Evolutionary conservation across 2,888 invertebrate genomes (phyloP), one percentile per base, ranked within the genome.

Genomic region (Mythimna impura): DNA sequence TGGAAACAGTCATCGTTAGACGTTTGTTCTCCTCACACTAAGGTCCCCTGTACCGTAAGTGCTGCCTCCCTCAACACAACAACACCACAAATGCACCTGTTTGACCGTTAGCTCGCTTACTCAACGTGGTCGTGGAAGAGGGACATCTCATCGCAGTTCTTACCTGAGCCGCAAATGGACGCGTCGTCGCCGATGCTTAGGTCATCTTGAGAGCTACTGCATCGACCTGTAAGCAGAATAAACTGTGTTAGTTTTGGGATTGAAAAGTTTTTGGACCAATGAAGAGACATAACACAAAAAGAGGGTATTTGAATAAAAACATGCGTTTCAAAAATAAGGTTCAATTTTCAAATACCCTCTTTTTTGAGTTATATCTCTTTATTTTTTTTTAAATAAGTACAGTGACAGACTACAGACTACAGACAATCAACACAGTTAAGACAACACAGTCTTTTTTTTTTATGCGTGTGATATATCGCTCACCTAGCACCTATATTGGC

Each of bases 171-270:
- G 93, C 97, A 98, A 73, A 98, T 92, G 12, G 98, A 98, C 76
- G 97, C 97, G 87, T 97, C 97, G 87, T 98, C 98, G 25, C 95
- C 96, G 63, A 94, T 84, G 89, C 98, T 98, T 89, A 99, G 96
- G 94, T 98, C 98, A 92, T 99, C 99, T 89, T 98, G 98, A 87
- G 98, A 98, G 89, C 97, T 97, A 95, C 98, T 98, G 95, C 98
- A 97, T 80, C 98, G 98, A 88, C 97, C 98, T 98, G 94, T 89
- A 75, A 81, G 0, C 4, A 57, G 7, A 20, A 14, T 0, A 10
- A 1, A 7, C n/a, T 12, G 12, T 22, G 66, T 47, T 43, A 43
- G 40, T 10, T 10, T 43, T 40, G 14, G 43, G 5, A 47, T 0
- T 14, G 14, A 47, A 47, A 14, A 47, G 5, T 47, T 47, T 47